Evolutionary conservation across 2,888 invertebrate species (phyloP).

Genomic region (Nipponacmea schrenckii): DNA sequence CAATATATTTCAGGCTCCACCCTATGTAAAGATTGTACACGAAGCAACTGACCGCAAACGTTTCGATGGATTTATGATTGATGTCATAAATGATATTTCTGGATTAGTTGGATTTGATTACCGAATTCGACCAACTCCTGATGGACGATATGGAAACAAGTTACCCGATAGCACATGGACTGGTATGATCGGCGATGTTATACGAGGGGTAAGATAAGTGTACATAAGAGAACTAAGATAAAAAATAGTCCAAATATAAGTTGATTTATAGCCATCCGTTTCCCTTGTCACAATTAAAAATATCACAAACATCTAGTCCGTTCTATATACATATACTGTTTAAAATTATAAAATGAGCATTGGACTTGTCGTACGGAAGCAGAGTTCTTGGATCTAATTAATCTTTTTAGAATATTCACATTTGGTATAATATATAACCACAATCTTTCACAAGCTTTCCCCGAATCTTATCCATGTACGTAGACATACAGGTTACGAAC

Average conservation of each 20-base stretch:
- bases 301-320: no score
- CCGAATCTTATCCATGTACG: no score
- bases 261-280: background rate
- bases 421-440: no score
- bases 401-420: no score
- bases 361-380: no score
- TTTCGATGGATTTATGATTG: constrained; percentile 37
- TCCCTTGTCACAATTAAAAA: background rate
- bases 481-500: no score
- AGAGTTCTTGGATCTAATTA: no score
- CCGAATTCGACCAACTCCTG: constrained; percentile 36
- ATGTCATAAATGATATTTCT: constrained; percentile 39
- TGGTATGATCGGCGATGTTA: constrained; percentile 49
- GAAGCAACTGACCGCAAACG: constrained; percentile 16
- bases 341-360: no score
- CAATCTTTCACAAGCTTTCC: no score
- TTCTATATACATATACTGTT: no score
- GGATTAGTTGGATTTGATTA: constrained; percentile 35
- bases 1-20: constrained; percentile 13
- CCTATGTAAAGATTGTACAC: constrained; percentile 26
- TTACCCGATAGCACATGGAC: constrained; percentile 36
- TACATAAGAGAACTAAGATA: no score
- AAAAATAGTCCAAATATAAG: no score
- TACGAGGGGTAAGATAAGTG: constrained; percentile 31
- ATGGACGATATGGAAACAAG: constrained; percentile 36